phyloP scores from a whole-genome alignment of 1,140 invertebrate species.

The Dermatophagoides farinae region DNA sequence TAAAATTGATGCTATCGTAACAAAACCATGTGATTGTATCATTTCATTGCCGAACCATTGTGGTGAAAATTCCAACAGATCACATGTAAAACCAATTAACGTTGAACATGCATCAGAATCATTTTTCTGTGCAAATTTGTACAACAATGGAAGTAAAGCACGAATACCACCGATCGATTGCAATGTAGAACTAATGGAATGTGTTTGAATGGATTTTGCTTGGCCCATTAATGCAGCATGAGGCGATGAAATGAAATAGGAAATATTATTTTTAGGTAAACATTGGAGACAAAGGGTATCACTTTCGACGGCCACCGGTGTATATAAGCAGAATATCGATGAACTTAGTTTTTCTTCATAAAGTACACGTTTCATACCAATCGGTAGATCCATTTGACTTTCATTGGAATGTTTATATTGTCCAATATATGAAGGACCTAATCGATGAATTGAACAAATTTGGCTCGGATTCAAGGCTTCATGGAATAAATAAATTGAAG shows the following conservation, averaged over 20 bases:
- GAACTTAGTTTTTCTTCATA: slow-evolving; percentile 94
- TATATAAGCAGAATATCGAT: slow-evolving; percentile 97
- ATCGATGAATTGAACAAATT: slow-evolving; percentile 82
- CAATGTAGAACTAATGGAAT: slow-evolving; percentile 94
- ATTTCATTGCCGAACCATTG: slow-evolving; percentile 37
- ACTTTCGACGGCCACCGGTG: slow-evolving; percentile 81
- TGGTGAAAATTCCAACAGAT: slow-evolving; percentile 81
- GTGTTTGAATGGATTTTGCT: slow-evolving; percentile 93
- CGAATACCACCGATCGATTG: slow-evolving; percentile 98
- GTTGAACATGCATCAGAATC: slow-evolving; percentile 50
- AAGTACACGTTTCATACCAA: slow-evolving; percentile 47
- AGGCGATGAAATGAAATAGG: slow-evolving; percentile 46
- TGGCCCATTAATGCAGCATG: slow-evolving; percentile 31
- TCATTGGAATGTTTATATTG: slow-evolving; percentile 17
- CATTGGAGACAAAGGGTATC: slow-evolving; percentile 85
- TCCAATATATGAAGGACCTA: slow-evolving; percentile 92
- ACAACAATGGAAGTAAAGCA: slow-evolving; percentile 75
- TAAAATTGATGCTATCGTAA: slow-evolving; percentile 91
- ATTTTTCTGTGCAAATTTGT: slow-evolving; percentile 16
- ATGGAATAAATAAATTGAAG: slow-evolving; percentile 90
- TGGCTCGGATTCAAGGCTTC: slow-evolving; percentile 89
- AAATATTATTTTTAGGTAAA: slow-evolving; percentile 82
- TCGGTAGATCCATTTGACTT: slow-evolving; percentile 12
- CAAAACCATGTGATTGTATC: slow-evolving; percentile 89
- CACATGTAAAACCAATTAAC: slow-evolving; percentile 86